Evolutionary conservation across 1,140 invertebrate genomes (phyloP), one percentile per base, ranked within the genome.

Genomic region (Tribolium madens): DNA sequence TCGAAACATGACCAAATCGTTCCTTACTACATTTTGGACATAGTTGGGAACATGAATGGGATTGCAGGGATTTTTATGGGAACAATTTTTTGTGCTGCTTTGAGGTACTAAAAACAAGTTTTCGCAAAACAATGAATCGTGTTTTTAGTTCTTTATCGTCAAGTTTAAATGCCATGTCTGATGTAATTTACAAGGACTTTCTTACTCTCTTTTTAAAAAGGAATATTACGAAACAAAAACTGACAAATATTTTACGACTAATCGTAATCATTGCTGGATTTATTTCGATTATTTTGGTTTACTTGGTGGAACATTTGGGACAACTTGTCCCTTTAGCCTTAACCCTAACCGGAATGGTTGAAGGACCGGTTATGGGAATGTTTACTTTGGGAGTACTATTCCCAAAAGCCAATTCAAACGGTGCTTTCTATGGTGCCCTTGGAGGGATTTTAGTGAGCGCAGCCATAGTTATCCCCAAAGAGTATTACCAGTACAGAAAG

Each of bases 381-480:
- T 93, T 93, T 81, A 89, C 88, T 4, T 82, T 93, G 0, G 92
- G 92, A 60, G 90, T 93, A 81, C 88, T 93, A n/a, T 89, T 91
- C 77, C 91, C 91, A 0, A 89, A 90, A 84, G 90, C 90, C 0
- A 90, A 90, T 81, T 85, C 87, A 82, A 88, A 88, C 79, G 83
- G 82, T 12, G 82, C 80, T 21, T 78, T 83, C n/a, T 78, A 70
- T 48, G 81, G 81, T 26, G 73, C 78, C 14, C 46, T 82, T 17
- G 48, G 50, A n/a, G 72, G 76, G 13, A 36, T 83, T n/a, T 10
- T 78, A 3, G 57, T 60, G 7, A 76, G 78, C 12, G 18, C 76
- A 6, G n/a, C 9, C 1, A 36, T 83, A 1, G 42, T 81, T 46
- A 18, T 76, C 7, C 73, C 60, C 0, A 26, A 26, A 26, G 21